A percentile compares a stretch with the other conserved stretches of the same genome.
Conservation (phyloP, 2,888 invertebrate species). For the Diadromus collaris region DNA sequence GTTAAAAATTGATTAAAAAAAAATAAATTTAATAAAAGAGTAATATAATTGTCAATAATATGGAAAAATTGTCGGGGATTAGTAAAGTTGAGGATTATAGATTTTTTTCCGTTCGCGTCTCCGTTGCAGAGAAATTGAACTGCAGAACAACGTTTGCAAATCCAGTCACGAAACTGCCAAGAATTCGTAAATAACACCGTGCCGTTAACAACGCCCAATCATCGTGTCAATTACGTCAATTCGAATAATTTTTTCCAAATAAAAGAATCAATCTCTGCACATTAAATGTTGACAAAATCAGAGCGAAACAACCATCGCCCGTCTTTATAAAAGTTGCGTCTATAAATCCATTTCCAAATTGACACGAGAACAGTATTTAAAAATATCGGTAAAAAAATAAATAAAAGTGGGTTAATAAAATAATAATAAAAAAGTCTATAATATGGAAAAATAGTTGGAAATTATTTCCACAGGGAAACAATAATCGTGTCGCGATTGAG, state of each 20-base stretch:
- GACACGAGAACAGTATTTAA: neutral
- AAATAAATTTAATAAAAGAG: neutral
- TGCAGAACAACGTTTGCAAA: neutral
- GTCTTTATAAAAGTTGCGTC: neutral
- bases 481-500: slow-evolving; percentile 9
- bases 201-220: neutral
- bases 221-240: neutral
- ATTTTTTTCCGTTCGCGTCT: no score
- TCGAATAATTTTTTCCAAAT: neutral
- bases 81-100: no score
- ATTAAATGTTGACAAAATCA: neutral
- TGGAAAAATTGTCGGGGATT: neutral
- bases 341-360: neutral
- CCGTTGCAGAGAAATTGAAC: no score
- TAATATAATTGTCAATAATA: neutral
- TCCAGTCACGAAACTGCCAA: neutral
- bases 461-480: slow-evolving; percentile 38
- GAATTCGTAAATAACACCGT: neutral
- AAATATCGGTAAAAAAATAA: neutral
- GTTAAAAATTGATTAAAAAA: slow-evolving; percentile 9
- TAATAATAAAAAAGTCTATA: slow-evolving; percentile 19
- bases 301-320: neutral
- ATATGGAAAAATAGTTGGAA: slow-evolving; percentile 26
- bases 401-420: slow-evolving; percentile 2
- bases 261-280: no score